Base-by-base conservation (phyloP, 2,888 invertebrate species). In the Melinaea marsaeus region DNA sequence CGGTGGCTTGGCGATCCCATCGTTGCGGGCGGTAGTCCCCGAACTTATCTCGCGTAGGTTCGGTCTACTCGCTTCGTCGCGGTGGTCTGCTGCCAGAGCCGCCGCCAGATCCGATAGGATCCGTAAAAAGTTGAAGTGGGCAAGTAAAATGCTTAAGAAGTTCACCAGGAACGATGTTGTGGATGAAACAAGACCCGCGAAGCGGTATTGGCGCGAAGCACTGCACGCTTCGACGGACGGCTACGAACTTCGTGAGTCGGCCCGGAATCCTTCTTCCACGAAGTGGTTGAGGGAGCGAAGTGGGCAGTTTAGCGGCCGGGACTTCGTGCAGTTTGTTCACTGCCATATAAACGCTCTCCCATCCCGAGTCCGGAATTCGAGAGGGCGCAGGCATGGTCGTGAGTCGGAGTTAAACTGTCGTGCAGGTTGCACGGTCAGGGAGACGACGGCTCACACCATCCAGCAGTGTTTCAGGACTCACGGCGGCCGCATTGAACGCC, bases 331-430 rank as follows among this genome's bases (percentile, higher is more conserved):
- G 46, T 73, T 71, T 32, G 64, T 70, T 13, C 75, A 76, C 3
- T 70, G 74, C 6, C 67, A 77, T 2, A 78, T 80, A 1, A 79
- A 79, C 57, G 71, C 75, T 7, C 65, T 81, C 2, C 79, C 80
- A 0, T 73, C 76, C 0, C 60, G 72, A 4, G 62, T 75, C 0
- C 61, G 77, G 47, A 72, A 69, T 6, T 81, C 58, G n/a, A 54
- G 55, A 47, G 58, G 56, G 34, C 55, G 7, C 58, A 66, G 46
- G 13, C 7, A 3, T 33, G 33, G 11, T n/a, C 13, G 55, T 33
- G 42, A 45, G 35, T 9, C 32, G 34, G 11, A 55, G 33, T 13
- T 77, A 77, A 77, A 75, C 55, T 80, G 79, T 60, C 72, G 79
- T 22, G 77, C 75, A 4, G 78, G 76, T 2, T 80, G 79, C 66